Percentiles rank a stretch among this genome's conserved stretches.
Evolutionary conservation across 2,888 invertebrate genomes (phyloP).

Genomic region (Agrochola circellaris): DNA sequence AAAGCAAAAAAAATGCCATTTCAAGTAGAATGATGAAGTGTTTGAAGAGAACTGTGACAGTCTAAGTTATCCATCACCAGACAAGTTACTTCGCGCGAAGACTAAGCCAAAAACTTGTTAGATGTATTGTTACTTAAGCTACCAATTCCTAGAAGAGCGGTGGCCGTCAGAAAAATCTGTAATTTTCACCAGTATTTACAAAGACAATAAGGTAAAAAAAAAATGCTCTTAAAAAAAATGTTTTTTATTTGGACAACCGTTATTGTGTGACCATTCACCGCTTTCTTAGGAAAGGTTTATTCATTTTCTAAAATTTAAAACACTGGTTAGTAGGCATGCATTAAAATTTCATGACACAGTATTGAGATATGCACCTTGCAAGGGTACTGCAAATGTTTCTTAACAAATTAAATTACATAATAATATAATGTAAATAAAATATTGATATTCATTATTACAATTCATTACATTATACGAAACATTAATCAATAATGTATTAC

Average conservation of each 20-base stretch:
- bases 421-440: too few relatives aligned
- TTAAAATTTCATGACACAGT: too few relatives aligned
- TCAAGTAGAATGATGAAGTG: conserved; percentile 15
- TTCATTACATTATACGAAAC: too few relatives aligned
- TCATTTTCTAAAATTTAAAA: too few relatives aligned
- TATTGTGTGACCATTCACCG: not conserved
- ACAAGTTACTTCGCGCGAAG: conserved; percentile 30
- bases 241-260: not conserved
- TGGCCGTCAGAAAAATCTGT: not conserved
- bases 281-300: not conserved
- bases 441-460: too few relatives aligned
- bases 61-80: conserved; percentile 29
- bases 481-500: too few relatives aligned
- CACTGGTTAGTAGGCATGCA: too few relatives aligned
- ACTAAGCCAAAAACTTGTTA: conserved; percentile 12
- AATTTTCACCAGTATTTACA: not conserved
- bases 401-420: too few relatives aligned
- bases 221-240: too few relatives aligned
- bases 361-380: too few relatives aligned
- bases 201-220: not conserved
- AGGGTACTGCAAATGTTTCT: too few relatives aligned
- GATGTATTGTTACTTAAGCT: conserved; percentile 16
- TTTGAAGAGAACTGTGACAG: conserved; percentile 24
- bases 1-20: conserved; percentile 17
- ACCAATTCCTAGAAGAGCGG: not conserved